These are phyloP conservation scores for Melangyna quadrimaculata DNA, from an alignment of 2,888 invertebrate genomes.

Conservation along the genomic window DNA sequence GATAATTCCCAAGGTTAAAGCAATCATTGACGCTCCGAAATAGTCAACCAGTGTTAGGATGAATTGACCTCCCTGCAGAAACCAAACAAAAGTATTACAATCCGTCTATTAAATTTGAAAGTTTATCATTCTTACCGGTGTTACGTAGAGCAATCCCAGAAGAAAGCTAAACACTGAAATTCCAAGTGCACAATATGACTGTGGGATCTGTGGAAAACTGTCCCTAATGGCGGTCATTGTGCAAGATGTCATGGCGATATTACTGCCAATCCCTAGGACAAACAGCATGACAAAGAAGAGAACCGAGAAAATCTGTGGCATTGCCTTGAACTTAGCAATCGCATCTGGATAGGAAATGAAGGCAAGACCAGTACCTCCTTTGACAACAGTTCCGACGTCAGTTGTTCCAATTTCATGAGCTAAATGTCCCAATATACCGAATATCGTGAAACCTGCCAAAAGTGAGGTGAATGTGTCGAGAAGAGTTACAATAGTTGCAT, in stretches of 20 bases:
- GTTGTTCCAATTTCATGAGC: slow-evolving; percentile 82
- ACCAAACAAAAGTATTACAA: background rate
- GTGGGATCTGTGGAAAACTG: slow-evolving; percentile 80
- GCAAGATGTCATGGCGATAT: slow-evolving; percentile 81
- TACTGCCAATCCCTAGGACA: slow-evolving; percentile 83
- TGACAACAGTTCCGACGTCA: slow-evolving; percentile 82
- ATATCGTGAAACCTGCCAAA: slow-evolving; percentile 83
- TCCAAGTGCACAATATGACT: slow-evolving; percentile 83
- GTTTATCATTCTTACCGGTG: slow-evolving; percentile 82
- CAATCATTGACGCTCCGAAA: slow-evolving; percentile 89
- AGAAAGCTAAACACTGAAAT: slow-evolving; percentile 82
- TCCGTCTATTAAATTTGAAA: background rate
- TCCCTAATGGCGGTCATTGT: slow-evolving; percentile 82
- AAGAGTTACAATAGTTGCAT: slow-evolving; percentile 83
- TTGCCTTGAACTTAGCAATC: slow-evolving; percentile 82
- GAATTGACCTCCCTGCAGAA: slow-evolving; percentile 86
- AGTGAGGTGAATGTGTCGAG: slow-evolving; percentile 83
- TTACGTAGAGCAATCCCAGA: slow-evolving; percentile 84
- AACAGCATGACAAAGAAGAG: slow-evolving; percentile 84
- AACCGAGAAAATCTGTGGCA: slow-evolving; percentile 83
- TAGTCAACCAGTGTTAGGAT: slow-evolving; percentile 87
- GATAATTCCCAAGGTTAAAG: slow-evolving; percentile 85
- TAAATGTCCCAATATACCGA: slow-evolving; percentile 83
- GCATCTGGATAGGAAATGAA: slow-evolving; percentile 84
- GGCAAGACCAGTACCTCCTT: slow-evolving; percentile 83